Evolutionary conservation across 2,888 invertebrate genomes (phyloP).

Genomic region (Eupithecia dodoneata): DNA sequence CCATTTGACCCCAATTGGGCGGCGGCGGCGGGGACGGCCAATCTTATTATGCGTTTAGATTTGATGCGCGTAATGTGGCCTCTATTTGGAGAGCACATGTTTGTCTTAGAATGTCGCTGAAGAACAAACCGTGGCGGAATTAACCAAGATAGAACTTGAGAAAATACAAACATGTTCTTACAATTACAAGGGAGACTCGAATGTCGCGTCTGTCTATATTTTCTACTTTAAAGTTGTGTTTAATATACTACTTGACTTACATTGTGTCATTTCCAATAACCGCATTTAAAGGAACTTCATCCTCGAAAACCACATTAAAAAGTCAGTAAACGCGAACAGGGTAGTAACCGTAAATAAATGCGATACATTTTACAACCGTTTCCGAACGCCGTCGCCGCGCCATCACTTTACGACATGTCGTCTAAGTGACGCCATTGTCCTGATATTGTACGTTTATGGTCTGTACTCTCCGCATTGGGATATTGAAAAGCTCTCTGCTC

Average conservation of each 20-base stretch:
- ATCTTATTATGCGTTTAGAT: slow-evolving; percentile 22
- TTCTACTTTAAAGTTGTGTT: background rate
- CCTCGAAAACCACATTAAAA: slow-evolving; percentile 18
- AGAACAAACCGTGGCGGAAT: background rate
- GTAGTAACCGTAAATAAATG: slow-evolving; percentile 31
- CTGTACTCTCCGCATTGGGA: slow-evolving; percentile 8
- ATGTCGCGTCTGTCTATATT: background rate
- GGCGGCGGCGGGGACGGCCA: slow-evolving; percentile 7
- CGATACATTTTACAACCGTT: slow-evolving; percentile 32
- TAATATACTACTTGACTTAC: background rate
- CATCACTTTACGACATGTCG: slow-evolving; percentile 28
- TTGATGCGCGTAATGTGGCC: background rate
- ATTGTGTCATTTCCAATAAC: slow-evolving; percentile 12
- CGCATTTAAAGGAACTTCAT: slow-evolving; percentile 19
- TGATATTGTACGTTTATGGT: slow-evolving; percentile 17
- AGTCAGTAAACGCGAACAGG: slow-evolving; percentile 19
- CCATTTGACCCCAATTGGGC: slow-evolving; percentile 40
- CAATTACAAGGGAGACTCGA: background rate
- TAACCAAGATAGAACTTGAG: background rate
- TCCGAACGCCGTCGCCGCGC: slow-evolving; percentile 17
- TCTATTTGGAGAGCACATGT: background rate
- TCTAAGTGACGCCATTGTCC: slow-evolving; percentile 20
- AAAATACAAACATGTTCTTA: background rate
- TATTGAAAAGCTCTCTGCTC: slow-evolving; percentile 5
- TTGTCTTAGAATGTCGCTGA: background rate